Evolutionary conservation across 2,797 vertebrate genomes (phyloP).

Genomic region (Danio choprae): DNA sequence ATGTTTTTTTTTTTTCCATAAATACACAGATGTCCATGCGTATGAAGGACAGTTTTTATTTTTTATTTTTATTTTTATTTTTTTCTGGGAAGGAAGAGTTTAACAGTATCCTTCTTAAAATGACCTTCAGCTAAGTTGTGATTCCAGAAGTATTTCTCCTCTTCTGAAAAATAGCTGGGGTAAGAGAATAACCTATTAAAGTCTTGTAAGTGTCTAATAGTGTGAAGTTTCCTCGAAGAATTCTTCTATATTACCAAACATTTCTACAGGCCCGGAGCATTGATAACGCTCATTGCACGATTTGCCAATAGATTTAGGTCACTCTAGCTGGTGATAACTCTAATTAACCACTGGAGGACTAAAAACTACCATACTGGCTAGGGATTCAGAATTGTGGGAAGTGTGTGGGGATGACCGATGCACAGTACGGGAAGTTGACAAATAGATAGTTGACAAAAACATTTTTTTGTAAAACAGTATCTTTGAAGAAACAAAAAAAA

Average conservation of each 20-base stretch:
- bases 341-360: not conserved
- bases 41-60: not conserved
- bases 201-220: not conserved
- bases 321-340: not conserved
- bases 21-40: not conserved
- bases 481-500: too few species aligned
- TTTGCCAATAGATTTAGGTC: constrained; percentile 2
- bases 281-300: not conserved
- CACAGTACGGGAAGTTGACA: too few species aligned
- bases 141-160: constrained; percentile 6
- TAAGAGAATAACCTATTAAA: constrained; percentile 5
- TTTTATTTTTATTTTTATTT: not conserved
- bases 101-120: not conserved
- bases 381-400: not conserved
- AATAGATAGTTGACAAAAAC: too few species aligned
- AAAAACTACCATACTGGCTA: not conserved
- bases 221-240: not conserved
- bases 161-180: not conserved
- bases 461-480: too few species aligned
- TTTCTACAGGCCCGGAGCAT: not conserved
- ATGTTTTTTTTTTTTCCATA: not conserved
- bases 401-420: too few species aligned
- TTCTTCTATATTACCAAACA: not conserved
- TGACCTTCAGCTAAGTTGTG: not conserved
- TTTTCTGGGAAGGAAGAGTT: not conserved